Conservation (phyloP, 2,888 invertebrate genomes). For the Dynastes grantii region DNA sequence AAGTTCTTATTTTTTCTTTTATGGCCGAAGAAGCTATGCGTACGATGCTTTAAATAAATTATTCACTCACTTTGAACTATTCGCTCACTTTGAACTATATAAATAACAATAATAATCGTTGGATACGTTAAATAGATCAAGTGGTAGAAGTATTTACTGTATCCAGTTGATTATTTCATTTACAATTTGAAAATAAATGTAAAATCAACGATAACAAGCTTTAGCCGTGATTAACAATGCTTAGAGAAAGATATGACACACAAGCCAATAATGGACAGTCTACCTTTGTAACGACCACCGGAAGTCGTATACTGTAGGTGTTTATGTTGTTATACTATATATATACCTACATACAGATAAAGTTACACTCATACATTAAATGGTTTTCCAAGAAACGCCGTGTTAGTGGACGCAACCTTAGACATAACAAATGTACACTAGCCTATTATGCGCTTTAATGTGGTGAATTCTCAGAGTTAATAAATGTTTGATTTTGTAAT, state of each 20-base stretch:
- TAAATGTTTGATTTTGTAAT: conserved; percentile 42
- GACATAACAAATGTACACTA: conserved; percentile 40
- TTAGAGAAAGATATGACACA: conserved; percentile 28
- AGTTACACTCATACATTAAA: conserved; percentile 41
- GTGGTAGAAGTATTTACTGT: background rate
- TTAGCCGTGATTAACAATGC: conserved; percentile 16
- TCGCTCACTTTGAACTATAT: background rate
- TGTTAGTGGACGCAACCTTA: conserved; percentile 33
- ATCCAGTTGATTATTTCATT: background rate
- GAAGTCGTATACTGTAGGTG: conserved; percentile 45
- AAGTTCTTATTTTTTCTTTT: too few relatives aligned
- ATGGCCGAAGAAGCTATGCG: too few relatives aligned
- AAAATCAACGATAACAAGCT: background rate
- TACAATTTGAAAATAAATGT: background rate
- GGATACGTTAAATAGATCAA: too few relatives aligned
- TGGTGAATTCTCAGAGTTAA: conserved; percentile 20
- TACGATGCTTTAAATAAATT: too few relatives aligned
- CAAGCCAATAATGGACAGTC: conserved; percentile 25
- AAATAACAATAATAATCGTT: background rate
- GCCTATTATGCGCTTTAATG: conserved; percentile 17
- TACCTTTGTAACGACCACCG: conserved; percentile 36
- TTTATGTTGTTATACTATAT: conserved; percentile 27
- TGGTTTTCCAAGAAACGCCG: conserved; percentile 32
- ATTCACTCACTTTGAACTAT: background rate
- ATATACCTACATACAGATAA: conserved; percentile 17